Conservation (phyloP, 2,113 vertebrate species). For the Phaethornis superciliosus region DNA sequence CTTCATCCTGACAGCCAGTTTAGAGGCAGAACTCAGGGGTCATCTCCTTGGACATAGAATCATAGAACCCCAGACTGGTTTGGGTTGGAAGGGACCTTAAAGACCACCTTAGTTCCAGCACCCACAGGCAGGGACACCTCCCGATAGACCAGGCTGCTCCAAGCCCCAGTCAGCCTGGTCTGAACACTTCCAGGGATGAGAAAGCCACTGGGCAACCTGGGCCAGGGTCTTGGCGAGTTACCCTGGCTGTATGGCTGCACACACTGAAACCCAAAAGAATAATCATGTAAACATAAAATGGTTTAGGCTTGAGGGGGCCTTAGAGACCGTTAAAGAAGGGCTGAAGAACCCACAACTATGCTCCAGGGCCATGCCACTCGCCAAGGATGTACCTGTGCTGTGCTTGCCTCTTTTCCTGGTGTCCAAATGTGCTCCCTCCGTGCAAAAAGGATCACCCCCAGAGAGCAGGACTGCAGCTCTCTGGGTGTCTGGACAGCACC, state of each 20-base stretch:
- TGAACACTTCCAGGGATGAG: no score
- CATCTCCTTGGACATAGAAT: background rate
- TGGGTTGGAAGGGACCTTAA: no score
- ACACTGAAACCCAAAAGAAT: background rate
- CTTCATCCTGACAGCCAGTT: background rate
- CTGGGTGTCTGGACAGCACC: background rate
- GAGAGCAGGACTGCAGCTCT: background rate
- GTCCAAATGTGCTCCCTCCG: background rate
- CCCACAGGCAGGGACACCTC: no score
- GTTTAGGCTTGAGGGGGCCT: no score
- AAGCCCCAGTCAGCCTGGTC: no score
- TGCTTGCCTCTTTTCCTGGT: background rate
- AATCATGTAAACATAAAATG: no score
- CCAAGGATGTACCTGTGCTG: background rate
- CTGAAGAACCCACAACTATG: background rate
- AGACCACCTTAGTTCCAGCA: no score
- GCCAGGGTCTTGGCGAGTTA: background rate
- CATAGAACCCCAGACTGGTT: no score
- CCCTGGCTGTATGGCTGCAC: rapidly evolving
- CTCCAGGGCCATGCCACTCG: no score
- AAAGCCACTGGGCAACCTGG: no score
- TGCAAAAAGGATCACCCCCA: background rate
- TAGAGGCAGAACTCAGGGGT: background rate
- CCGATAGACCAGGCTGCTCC: no score
- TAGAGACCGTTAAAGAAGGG: no score